Percentiles rank a stretch among this genome's conserved stretches.
These are phyloP conservation scores for Pseudopipra pipra DNA, from an alignment of 2,113 vertebrate species.

Conservation along the genomic window DNA sequence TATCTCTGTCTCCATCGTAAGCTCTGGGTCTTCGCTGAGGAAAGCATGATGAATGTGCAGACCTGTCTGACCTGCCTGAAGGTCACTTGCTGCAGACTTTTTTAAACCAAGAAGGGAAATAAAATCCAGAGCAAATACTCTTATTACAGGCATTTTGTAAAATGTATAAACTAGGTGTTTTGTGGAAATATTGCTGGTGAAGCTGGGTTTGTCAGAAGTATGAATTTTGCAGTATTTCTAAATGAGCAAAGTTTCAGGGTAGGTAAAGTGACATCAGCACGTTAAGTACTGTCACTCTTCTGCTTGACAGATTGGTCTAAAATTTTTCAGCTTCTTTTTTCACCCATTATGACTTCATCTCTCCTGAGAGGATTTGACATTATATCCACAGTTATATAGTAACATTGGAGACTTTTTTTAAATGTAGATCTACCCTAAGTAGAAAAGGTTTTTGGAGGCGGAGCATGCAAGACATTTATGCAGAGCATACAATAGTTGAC, in stretches of 20 bases:
- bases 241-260: neutral
- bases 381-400: neutral
- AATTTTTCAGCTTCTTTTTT: neutral
- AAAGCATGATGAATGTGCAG: neutral
- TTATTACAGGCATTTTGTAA: neutral
- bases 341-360: neutral
- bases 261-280: neutral
- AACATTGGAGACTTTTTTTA: neutral
- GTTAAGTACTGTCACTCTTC: neutral
- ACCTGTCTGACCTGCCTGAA: neutral
- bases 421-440: neutral
- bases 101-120: neutral
- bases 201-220: neutral
- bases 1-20: neutral
- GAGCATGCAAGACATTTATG: neutral
- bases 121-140: neutral
- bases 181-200: neutral
- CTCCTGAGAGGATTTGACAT: neutral
- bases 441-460: neutral
- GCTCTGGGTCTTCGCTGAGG: neutral
- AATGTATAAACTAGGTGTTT: neutral
- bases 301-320: neutral
- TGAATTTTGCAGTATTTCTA: neutral
- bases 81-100: neutral
- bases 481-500: neutral